Base-by-base conservation (phyloP, 2,797 vertebrate genomes). In the Ctenochaetus hawaiiensis region DNA sequence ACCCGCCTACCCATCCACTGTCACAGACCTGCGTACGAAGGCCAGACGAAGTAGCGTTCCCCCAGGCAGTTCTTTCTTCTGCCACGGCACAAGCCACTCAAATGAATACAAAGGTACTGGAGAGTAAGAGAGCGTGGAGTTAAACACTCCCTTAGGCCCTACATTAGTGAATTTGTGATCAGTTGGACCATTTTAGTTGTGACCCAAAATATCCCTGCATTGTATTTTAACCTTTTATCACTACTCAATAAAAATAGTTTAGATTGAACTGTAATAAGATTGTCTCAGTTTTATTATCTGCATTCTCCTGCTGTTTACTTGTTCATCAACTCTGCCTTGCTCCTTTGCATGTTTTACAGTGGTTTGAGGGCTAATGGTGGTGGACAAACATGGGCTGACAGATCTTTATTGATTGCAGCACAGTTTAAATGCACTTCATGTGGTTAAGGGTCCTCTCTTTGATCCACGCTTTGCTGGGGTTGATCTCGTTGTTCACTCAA, bases 1-100 rank as follows among this genome's bases (percentile, higher is more conserved):
- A 16, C 23, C 49, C 66, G 0, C 12, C 43, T 47, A 14, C 20
- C 49, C 70, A 43, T 54, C 64, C 73, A 44, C 52, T 64, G 57
- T 91, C 89, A 75, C 92, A 96, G 93, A 94, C 81, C 84, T 92
- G 76, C 87, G 84, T 89, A 83, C 80, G 91, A 91, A 89, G 84
- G 83, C 94, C 83, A 90, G 83, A 80, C 77, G 85, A 78, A 75
- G 92, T 84, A 90, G 83, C 12, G 70, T 92, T 84, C 87, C 87
- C 74, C 83, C 91, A 72, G 91, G 90, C 70, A 86, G 81, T 14
- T 90, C 92, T 26, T 91, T 93, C 18, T 86, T 93, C 91, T 86
- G 89, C 90, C 90, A 91, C 75, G 91, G 93, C 91, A 89, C 94
- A 85, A 91, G 68, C 78, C 94, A 93, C 54, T 91, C 92, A 13